Evolutionary conservation across 2,888 invertebrate species (phyloP), one percentile per base, ranked within the genome.

Genomic region (Colletes collaris): DNA sequence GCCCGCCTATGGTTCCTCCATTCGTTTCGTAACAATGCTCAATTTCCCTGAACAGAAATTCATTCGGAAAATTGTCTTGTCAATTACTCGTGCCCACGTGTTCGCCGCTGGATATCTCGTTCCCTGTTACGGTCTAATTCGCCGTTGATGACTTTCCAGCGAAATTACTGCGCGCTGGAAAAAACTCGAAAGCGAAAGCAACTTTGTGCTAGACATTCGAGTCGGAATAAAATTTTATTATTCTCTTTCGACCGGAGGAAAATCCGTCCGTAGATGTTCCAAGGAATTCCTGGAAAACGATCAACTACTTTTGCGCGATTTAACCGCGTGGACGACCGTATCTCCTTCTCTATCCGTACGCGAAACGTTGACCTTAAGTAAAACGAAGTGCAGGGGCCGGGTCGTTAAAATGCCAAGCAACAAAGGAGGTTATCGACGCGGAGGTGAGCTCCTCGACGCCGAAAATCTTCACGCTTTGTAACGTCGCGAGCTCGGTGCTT

Each of bases 401-500:
- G 40, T 49, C 37, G 44, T 70, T 64, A 65, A 55, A 55, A 53
- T 35, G 55, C 27, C 52, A 4, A n/a, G 64, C 53, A 55, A 64
- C 70, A 16, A 27, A 27, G 5, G 69, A 53, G 53, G 4, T 37
- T 27, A 16, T 35, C 62, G 27, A 27, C 40, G 35, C 27, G 8
- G 11, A 53, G 73, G 19, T n/a, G 6, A 35, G 16, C 52, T 68
- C 40, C 46, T 19, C 44, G 52, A 37, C 46, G 52, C 5, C 19
- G 44, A 59, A 72, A 10, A 27, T 46, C 49, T 35, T 16, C 27
- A 44, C 37, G 11, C 10, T 62, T 7, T 16, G 50, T 8, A 19
- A 19, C 37, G 60, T 55, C 5, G 16, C 46, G 44, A 67, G 27
- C 64, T 44, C 37, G n/a, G 35, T 71, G 68, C 63, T 60, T 58